These are phyloP conservation scores for Scophthalmus maximus DNA, from an alignment of 2,113 vertebrate genomes.

Conservation along the genomic window DNA sequence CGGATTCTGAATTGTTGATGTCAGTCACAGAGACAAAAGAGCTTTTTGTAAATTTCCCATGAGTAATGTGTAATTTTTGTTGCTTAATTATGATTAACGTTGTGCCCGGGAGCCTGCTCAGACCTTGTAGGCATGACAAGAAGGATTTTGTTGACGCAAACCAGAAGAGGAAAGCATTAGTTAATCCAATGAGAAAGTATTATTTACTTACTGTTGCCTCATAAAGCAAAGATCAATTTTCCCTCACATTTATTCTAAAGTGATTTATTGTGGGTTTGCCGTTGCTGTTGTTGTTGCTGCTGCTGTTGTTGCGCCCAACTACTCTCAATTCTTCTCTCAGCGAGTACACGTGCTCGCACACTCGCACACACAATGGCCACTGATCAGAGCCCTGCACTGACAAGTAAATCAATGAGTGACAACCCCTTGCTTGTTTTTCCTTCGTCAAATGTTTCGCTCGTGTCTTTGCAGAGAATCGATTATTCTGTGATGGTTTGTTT, in stretches of 20 bases:
- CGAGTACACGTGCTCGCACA: not conserved
- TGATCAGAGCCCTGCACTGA: conserved; percentile 42
- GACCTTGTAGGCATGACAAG: conserved; percentile 24
- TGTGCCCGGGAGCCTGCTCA: conserved; percentile 19
- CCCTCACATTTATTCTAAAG: conserved; percentile 31
- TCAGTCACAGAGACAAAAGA: conserved; percentile 5
- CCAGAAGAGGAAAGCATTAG: conserved; percentile 24
- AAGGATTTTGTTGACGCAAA: conserved; percentile 23
- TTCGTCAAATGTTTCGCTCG: conserved; percentile 25
- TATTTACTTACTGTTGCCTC: conserved; percentile 42
- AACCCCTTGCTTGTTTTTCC: conserved; percentile 29
- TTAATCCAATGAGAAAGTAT: conserved; percentile 51
- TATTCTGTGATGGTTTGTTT: conserved; percentile 19
- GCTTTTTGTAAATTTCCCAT: conserved; percentile 37
- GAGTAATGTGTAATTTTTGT: conserved; percentile 43
- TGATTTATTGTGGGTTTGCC: conserved; percentile 33
- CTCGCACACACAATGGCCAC: conserved; percentile 9
- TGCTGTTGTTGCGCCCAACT: not conserved
- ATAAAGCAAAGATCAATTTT: conserved; percentile 25
- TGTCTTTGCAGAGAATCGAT: conserved; percentile 54
- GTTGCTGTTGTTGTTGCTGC: conserved; percentile 7
- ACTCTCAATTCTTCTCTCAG: conserved; percentile 13
- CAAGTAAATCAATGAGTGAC: conserved; percentile 51
- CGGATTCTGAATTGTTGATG: conserved; percentile 35
- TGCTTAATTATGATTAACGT: conserved; percentile 55